Base-by-base conservation (phyloP, 1,140 invertebrate genomes). In the Drosophila watanabei region DNA sequence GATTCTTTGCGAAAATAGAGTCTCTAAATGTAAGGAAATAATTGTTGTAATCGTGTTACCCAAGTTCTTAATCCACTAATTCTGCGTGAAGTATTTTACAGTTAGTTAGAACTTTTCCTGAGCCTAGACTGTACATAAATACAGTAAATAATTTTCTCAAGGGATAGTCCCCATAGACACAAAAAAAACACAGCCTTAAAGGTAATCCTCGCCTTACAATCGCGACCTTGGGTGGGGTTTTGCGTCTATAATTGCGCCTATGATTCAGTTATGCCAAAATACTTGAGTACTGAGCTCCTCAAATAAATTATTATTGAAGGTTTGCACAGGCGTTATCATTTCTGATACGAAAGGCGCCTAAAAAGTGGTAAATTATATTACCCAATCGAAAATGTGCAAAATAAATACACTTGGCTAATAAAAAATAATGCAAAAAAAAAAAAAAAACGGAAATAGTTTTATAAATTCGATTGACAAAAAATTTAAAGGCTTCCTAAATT, bases 211-310 rank as follows among this genome's bases (percentile, higher is more conserved):
- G 1, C 20, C 45, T 51, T 39, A 41, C 28, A 52, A 70, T 51
- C 37, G 37, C 49, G n/a, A 35, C 66, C 66, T 70, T 70, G 61
- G 13, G 49, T 48, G 66, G 61, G 30, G 16, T 18, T 65, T 68
- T 41, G 24, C 13, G 24, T n/a, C 68, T 45, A 68, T 68, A 58
- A 58, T 72, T 69, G 48, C 51, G 33, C 20, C 43, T 49, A 49
- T 72, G 70, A 71, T 30, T 72, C 70, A 72, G 52, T 70, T 71
- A 48, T 72, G 52, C 43, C 66, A 30, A 72, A 72, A 72, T 72
- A 72, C 52, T 73, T 37, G 13, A 73, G 52, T 43, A 33, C 46
- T 71, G 24, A 69, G 64, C 68, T 37, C 46, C 46, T 73, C 68
- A 51, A 73, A 73, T 73, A 73, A 73, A 52, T 73, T 61, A 61